Conservation (phyloP, 2,797 vertebrate genomes). For the Allobates femoralis region DNA sequence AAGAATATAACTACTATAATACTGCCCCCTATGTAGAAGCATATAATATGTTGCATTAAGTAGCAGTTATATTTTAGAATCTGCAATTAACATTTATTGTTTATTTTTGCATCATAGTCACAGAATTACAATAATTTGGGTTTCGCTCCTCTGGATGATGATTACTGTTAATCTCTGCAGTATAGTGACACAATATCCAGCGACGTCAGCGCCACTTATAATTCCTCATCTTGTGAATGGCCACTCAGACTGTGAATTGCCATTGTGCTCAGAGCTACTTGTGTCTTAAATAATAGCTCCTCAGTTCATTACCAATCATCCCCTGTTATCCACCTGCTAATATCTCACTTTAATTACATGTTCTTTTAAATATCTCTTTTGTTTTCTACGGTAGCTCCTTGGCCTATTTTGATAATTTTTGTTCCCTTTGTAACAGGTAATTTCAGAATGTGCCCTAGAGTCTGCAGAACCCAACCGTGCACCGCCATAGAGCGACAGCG, state of each 20-base stretch:
- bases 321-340: constrained; percentile 62
- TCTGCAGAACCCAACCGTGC: constrained; percentile 64
- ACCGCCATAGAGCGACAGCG: not conserved
- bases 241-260: not conserved
- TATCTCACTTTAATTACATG: constrained; percentile 68
- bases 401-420: constrained; percentile 72
- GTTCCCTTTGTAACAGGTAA: constrained; percentile 70
- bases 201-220: not conserved
- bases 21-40: no score
- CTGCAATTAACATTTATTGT: no score
- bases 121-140: no score
- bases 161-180: not conserved
- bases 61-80: no score
- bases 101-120: no score
- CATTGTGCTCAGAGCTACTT: not conserved
- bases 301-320: constrained; percentile 8
- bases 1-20: constrained; percentile 3
- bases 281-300: not conserved
- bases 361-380: constrained; percentile 69
- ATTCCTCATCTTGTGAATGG: not conserved
- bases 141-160: no score
- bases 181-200: not conserved
- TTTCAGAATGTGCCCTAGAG: constrained; percentile 67
- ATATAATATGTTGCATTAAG: no score
- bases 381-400: constrained; percentile 66